A percentile compares a stretch with the other conserved stretches of the same genome.
Conservation (phyloP, 2,888 invertebrate genomes). For the Scaptodrosophila latifasciaeformis region DNA sequence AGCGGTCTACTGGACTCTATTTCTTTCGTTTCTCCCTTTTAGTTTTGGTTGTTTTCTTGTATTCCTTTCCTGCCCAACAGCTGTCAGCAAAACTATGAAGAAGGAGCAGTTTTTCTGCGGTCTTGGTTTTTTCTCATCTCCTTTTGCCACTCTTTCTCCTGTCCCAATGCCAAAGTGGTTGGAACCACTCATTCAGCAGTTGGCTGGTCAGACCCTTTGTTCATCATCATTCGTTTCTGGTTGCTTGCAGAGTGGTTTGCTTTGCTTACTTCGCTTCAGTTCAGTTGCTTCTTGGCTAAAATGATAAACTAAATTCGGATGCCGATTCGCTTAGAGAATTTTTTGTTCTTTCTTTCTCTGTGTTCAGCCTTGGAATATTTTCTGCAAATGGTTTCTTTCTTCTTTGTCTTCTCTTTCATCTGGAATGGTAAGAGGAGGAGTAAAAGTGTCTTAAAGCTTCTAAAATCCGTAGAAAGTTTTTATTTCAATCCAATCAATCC, state of each 20-base stretch:
- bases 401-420: no score
- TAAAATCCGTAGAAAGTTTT: no score
- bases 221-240: conserved; percentile 34
- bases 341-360: no score
- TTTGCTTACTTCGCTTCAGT: conserved; percentile 38
- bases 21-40: no score
- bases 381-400: no score
- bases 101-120: neutral
- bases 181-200: neutral
- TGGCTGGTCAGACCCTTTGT: conserved; percentile 1
- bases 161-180: neutral
- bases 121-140: neutral
- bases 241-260: conserved; percentile 7
- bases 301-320: conserved; percentile 53
- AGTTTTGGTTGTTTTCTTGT: conserved; percentile 36
- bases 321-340: neutral
- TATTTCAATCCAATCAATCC: no score
- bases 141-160: neutral
- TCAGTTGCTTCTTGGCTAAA: conserved; percentile 35
- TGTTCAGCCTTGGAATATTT: no score
- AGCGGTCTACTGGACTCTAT: no score
- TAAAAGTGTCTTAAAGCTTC: no score
- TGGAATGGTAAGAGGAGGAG: no score
- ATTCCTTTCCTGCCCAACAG: conserved; percentile 34
- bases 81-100: conserved; percentile 32